Percentiles rank a stretch among this genome's conserved stretches.
Evolutionary conservation across 2,888 invertebrate genomes (phyloP).

Genomic region (Chorisops tibialis): DNA sequence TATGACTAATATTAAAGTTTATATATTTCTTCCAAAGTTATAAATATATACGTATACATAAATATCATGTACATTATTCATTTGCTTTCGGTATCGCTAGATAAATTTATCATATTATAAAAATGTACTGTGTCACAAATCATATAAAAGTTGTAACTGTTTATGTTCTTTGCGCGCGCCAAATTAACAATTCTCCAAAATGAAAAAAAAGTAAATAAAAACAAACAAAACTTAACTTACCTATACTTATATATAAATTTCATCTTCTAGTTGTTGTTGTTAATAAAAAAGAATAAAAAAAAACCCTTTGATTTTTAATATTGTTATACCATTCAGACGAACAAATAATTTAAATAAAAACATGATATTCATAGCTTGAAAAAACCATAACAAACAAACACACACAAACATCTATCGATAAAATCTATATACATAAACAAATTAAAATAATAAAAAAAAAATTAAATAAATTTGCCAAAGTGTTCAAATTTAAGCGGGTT

Average conservation of each 20-base stretch:
- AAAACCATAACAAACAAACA: background rate
- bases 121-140: constrained; percentile 1
- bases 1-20: constrained; percentile 33
- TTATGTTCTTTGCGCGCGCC: background rate
- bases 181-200: constrained; percentile 1
- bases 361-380: background rate
- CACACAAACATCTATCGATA: background rate
- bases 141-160: background rate
- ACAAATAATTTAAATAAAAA: background rate
- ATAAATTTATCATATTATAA: constrained; percentile 10
- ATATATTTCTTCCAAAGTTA: constrained; percentile 2
- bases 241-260: constrained; percentile 6
- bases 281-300: constrained; percentile 3
- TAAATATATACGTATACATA: constrained; percentile 1
- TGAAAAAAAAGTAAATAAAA: background rate
- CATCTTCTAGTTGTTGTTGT: constrained; percentile 16
- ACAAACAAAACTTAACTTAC: background rate
- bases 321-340: constrained; percentile 7
- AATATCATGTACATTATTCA: constrained; percentile 23
- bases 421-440: constrained; percentile 1
- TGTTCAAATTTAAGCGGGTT: constrained; percentile 16
- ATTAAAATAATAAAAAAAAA: no score
- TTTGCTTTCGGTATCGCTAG: constrained; percentile 21
- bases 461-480: constrained; percentile 25
- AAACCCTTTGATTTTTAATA: background rate